Conservation (phyloP, 2,113 vertebrate genomes). For the Brachypodius melanocephalos region DNA sequence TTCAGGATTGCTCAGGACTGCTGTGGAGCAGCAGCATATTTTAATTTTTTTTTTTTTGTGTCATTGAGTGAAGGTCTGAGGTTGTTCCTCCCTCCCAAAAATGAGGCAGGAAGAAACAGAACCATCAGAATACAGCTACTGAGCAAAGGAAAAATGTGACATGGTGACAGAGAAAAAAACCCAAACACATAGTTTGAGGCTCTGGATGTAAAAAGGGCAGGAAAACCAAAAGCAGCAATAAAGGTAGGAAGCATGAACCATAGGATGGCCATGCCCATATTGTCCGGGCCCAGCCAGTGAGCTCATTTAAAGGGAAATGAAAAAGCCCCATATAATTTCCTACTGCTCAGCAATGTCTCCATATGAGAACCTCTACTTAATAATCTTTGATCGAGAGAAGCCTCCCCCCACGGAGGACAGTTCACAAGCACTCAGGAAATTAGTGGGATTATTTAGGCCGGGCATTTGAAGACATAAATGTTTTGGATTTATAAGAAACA, state of each 20-base stretch:
- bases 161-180: neutral
- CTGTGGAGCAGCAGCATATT: neutral
- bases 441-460: conserved; percentile 54
- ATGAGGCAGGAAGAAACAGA: neutral
- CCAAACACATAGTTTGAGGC: neutral
- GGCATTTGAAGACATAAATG: conserved; percentile 59
- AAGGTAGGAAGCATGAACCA: conserved; percentile 1
- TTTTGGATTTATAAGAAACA: conserved; percentile 69
- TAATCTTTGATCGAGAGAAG: conserved; percentile 56
- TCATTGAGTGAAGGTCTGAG: neutral
- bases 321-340: conserved; percentile 51
- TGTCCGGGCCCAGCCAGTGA: conserved; percentile 1
- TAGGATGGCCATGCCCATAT: conserved; percentile 8
- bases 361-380: conserved; percentile 52
- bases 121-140: neutral
- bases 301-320: conserved; percentile 59
- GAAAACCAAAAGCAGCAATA: neutral
- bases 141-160: neutral
- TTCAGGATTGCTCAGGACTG: neutral
- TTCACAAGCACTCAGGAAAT: conserved; percentile 67
- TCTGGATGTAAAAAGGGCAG: neutral
- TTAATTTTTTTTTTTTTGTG: neutral
- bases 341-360: conserved; percentile 41
- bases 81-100: neutral
- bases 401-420: conserved; percentile 31